These are phyloP conservation scores for Drosophila nikananu DNA, from an alignment of 1,140 invertebrate genomes.

Conservation along the genomic window DNA sequence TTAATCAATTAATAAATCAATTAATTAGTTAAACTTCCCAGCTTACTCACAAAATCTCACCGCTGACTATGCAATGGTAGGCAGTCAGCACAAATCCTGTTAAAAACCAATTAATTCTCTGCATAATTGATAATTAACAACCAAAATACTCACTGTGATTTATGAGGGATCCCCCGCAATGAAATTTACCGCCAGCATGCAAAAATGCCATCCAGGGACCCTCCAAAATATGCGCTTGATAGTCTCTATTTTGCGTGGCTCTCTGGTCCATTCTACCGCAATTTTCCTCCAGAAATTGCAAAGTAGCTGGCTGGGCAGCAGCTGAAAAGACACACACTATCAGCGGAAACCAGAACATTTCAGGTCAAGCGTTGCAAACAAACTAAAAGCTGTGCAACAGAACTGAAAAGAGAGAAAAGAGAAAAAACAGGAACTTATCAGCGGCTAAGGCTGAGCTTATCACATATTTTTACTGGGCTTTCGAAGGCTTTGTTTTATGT, in stretches of 20 bases:
- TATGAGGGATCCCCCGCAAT: slow-evolving; percentile 18
- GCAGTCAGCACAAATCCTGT: slow-evolving; percentile 27
- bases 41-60: background rate
- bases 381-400: background rate
- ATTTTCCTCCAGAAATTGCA: slow-evolving; percentile 12
- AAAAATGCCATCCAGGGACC: slow-evolving; percentile 27
- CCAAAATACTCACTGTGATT: background rate
- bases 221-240: slow-evolving; percentile 1
- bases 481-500: no score
- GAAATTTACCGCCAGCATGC: slow-evolving; percentile 2
- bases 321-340: background rate
- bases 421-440: background rate
- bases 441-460: background rate
- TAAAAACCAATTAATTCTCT: no score
- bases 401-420: no score
- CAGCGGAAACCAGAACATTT: slow-evolving; percentile 16
- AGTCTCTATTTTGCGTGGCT: background rate
- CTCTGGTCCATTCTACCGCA: slow-evolving; percentile 4
- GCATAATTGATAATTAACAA: no score
- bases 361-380: background rate
- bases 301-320: background rate
- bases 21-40: accelerated
- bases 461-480: no score
- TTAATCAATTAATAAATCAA: no score
- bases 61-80: slow-evolving; percentile 9